Base-by-base conservation (phyloP, 35 echinoderm and acorn worm genomes). In the Stichopus chloronotus region DNA sequence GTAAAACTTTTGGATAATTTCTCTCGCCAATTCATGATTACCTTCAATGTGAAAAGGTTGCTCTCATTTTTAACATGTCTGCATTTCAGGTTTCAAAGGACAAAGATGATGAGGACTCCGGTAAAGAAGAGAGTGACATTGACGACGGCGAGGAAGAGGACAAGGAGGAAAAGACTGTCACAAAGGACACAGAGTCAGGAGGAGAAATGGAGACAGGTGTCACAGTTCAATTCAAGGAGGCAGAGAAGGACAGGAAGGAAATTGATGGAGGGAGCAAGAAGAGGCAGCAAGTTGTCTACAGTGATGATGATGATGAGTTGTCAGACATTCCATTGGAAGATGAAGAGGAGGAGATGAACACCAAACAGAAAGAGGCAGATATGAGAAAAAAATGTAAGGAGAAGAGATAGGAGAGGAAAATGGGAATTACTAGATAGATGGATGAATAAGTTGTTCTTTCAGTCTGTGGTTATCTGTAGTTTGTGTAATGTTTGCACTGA, bases 161-260 rank as follows among this genome's bases (percentile, higher is more conserved):
- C 8, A 57, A 57, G 14, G 59, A 92, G 13, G 72, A 56, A n/a
- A 43, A 95, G 52, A 87, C 88, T 20, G 23, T 24, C 12, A 88
- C 65, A 61, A 92, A 93, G 9, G 82, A 98, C 81, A 86, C 87
- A 52, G 79, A 93, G 68, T 83, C 65, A 7, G 91, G 59, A 24
- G 78, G 88, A 23, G 92, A 91, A 9, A 78, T 20, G 55, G 90
- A 92, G 56, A 84, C 20, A 86, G 68, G 17, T 72, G 72, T 78
- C 80, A 82, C 87, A 20, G 54, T 58, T 25, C 78, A 93, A 93
- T 22, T 11, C 69, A 30, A 94, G 9, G 56, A 93, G 25, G 87
- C 17, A 1, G 84, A 94, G 52, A 54, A 94, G 58, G 58, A 93
- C 19, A 92, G 30, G 1, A 92, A 55, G 22, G 90, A 86, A 24